A percentile compares a stretch with the other conserved stretches of the same genome.
phyloP scores from a whole-genome alignment of 2,113 vertebrate genomes.

The Leptodactylus fuscus region DNA sequence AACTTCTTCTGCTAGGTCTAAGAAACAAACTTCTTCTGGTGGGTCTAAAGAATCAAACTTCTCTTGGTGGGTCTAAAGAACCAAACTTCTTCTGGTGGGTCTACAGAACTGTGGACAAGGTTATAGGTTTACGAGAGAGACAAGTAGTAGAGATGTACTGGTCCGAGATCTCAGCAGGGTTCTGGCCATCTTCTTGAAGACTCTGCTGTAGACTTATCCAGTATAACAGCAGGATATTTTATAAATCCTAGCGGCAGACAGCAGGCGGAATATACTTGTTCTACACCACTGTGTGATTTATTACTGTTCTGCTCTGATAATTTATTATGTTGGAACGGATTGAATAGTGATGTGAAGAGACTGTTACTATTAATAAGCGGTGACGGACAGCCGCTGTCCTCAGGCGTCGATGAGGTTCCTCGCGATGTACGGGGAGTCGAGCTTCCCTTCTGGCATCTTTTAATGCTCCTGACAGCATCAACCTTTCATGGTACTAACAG shows the following conservation, averaged over 20 bases:
- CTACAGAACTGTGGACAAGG: no score
- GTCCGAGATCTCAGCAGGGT: neutral
- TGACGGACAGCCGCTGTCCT: slow-evolving; percentile 9
- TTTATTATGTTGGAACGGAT: slow-evolving; percentile 28
- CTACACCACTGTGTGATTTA: slow-evolving; percentile 16
- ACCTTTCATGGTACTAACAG: slow-evolving; percentile 30
- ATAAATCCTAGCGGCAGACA: neutral
- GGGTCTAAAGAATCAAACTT: no score
- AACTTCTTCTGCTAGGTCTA: no score
- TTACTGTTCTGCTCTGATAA: slow-evolving; percentile 30
- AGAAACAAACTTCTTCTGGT: no score
- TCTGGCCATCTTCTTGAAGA: neutral
- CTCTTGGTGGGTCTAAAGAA: no score
- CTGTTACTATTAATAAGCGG: slow-evolving; percentile 41
- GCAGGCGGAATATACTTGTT: neutral
- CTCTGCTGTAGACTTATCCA: neutral
- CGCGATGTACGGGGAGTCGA: neutral
- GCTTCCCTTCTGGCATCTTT: neutral
- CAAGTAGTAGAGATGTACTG: no score
- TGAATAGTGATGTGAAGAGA: slow-evolving; percentile 6
- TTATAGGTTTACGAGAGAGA: no score
- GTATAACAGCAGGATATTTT: neutral
- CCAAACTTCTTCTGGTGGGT: no score
- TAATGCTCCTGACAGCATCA: slow-evolving; percentile 18
- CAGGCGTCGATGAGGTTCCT: neutral